Conservation (phyloP, 2,888 invertebrate species). For the Galeruca laticollis region DNA sequence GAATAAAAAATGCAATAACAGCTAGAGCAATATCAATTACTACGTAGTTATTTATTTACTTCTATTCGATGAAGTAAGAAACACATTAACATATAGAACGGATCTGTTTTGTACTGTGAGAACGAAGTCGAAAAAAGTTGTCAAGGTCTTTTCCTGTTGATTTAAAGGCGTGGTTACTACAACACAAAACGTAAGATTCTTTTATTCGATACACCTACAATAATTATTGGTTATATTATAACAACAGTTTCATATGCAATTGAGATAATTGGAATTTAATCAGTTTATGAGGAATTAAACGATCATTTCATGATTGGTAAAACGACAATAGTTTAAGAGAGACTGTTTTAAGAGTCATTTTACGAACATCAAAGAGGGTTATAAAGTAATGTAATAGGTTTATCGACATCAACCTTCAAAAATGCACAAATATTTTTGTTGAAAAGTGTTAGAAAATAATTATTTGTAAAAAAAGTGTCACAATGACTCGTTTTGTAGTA, state of each 20-base stretch:
- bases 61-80: constrained; percentile 2
- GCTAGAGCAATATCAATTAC: background rate
- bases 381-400: background rate
- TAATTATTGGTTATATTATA: constrained; percentile 13
- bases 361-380: background rate
- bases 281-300: background rate
- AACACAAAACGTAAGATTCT: constrained; percentile 10
- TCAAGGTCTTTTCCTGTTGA: constrained; percentile 33
- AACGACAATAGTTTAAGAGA: no score
- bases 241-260: constrained; percentile 7
- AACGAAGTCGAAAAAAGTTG: constrained; percentile 22
- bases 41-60: background rate
- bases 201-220: constrained; percentile 4
- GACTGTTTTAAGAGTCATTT: background rate
- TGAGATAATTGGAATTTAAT: constrained; percentile 6
- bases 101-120: constrained; percentile 22
- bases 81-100: constrained; percentile 26
- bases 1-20: background rate
- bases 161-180: constrained; percentile 29
- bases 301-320: background rate
- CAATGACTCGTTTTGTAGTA: no score
- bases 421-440: no score
- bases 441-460: no score
- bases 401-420: no score
- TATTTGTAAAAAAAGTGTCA: no score